These are phyloP conservation scores for Parnassius apollo DNA, from an alignment of 2,888 invertebrate genomes.

Conservation along the genomic window DNA sequence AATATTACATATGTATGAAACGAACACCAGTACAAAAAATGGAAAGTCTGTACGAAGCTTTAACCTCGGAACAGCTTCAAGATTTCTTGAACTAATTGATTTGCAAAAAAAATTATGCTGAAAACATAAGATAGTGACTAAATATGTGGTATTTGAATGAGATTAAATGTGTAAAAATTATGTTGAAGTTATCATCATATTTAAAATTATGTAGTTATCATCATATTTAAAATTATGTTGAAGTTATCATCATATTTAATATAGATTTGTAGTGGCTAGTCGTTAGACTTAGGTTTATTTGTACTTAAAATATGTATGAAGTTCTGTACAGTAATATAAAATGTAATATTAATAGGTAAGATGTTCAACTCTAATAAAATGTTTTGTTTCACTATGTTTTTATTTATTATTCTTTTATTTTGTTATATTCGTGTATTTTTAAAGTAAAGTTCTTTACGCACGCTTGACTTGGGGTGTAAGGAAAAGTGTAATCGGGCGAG, in stretches of 20 bases:
- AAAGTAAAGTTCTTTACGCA: no score
- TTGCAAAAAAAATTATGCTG: neutral
- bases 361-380: conserved; percentile 12
- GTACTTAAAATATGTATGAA: conserved; percentile 1
- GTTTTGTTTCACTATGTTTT: conserved; percentile 16
- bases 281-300: conserved; percentile 16
- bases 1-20: no score
- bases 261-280: conserved; percentile 20
- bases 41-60: no score
- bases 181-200: conserved; percentile 10
- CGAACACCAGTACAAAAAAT: no score
- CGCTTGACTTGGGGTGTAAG: no score
- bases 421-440: neutral
- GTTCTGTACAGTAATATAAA: conserved; percentile 17
- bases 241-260: conserved; percentile 9
- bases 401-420: neutral
- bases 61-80: no score
- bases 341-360: conserved; percentile 16
- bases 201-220: conserved; percentile 6
- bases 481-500: no score
- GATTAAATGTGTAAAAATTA: conserved; percentile 13
- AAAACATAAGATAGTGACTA: neutral
- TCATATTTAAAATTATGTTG: conserved; percentile 10
- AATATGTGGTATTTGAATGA: conserved; percentile 3
- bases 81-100: no score